A percentile compares a stretch with the other conserved stretches of the same genome.
These are phyloP conservation scores for Camelus dromedarius DNA, from an alignment of 2,113 vertebrate species.

Conservation along the genomic window DNA sequence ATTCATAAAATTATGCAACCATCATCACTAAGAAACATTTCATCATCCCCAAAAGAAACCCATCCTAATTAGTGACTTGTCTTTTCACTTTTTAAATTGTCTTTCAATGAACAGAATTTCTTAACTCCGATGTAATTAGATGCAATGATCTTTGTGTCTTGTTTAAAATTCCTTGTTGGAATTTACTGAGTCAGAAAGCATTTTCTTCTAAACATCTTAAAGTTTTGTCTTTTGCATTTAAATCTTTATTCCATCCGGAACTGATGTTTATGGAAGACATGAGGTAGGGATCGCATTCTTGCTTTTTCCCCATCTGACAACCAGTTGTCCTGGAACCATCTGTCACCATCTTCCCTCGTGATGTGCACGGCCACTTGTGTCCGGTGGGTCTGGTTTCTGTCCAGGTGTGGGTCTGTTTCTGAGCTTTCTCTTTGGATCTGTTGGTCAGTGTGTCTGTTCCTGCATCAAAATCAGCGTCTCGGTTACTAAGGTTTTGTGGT, in stretches of 20 bases:
- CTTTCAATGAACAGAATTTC: neutral
- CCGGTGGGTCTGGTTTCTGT: neutral
- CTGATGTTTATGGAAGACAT: neutral
- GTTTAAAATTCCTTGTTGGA: neutral
- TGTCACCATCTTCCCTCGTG: accelerated
- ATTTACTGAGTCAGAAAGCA: neutral
- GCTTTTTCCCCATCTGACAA: neutral
- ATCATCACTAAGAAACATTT: neutral
- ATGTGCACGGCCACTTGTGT: accelerated
- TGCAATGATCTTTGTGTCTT: neutral
- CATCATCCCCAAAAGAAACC: neutral
- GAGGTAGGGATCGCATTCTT: neutral
- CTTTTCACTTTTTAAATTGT: neutral
- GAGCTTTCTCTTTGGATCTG: neutral
- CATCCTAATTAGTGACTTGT: neutral
- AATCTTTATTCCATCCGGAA: neutral
- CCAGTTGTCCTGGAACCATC: neutral
- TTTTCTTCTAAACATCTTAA: neutral
- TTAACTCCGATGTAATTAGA: neutral
- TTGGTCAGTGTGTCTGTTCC: neutral
- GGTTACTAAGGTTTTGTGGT: neutral
- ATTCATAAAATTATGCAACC: neutral
- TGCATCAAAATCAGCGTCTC: neutral
- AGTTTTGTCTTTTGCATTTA: neutral
- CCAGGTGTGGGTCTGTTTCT: neutral